Evolutionary conservation across 1,140 invertebrate genomes (phyloP).

Genomic region (Dolichoris vasculosae): DNA sequence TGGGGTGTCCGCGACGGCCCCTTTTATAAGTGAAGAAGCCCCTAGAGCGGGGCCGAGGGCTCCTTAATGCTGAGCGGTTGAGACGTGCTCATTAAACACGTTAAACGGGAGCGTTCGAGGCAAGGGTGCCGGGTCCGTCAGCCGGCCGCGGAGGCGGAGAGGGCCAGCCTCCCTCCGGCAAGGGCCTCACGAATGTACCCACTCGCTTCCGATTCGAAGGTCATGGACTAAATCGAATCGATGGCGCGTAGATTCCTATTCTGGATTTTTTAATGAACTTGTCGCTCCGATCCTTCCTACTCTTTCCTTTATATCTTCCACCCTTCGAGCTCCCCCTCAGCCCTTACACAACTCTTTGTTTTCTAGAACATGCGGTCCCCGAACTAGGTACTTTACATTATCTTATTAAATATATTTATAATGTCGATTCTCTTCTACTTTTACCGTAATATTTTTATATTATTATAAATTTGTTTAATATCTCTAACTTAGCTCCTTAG

Average conservation of each 20-base stretch:
- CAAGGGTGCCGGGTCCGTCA: neutral
- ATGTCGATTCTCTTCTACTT: neutral
- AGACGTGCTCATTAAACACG: conserved; percentile 69
- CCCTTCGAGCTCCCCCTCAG: neutral
- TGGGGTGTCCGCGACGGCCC: neutral
- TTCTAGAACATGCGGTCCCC: neutral
- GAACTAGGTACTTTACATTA: neutral
- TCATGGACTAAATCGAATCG: neutral
- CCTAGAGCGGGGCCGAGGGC: neutral
- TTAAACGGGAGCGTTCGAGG: conserved; percentile 54
- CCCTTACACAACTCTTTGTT: neutral
- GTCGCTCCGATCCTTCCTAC: too few species aligned
- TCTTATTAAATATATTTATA: neutral
- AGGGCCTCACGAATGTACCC: neutral
- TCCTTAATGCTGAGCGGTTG: conserved; percentile 60
- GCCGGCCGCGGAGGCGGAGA: too few species aligned
- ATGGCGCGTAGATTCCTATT: neutral
- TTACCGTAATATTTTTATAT: neutral
- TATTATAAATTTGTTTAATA: neutral
- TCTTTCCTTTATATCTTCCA: too few species aligned
- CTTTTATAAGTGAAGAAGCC: conserved; percentile 39
- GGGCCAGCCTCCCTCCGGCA: neutral
- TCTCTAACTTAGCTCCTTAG: neutral
- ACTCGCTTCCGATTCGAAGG: neutral
- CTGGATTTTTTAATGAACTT: neutral